phyloP scores from a whole-genome alignment of 2,888 invertebrate species.

The Xestia c-nigrum region DNA sequence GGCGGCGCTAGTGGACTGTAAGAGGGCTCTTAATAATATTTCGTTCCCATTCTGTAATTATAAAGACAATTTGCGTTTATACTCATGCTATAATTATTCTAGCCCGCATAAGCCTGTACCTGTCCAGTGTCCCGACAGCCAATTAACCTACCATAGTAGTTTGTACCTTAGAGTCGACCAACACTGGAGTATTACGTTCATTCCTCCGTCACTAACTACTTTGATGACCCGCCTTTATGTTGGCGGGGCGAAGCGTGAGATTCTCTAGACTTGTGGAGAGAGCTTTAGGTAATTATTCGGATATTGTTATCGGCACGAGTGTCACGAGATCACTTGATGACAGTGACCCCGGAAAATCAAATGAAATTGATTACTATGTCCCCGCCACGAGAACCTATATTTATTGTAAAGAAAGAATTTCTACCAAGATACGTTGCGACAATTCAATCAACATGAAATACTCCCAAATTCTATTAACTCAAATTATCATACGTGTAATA shows the following conservation, averaged over 20 bases:
- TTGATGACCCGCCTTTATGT: constrained; percentile 54
- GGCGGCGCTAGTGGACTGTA: no score
- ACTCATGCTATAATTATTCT: constrained; percentile 2
- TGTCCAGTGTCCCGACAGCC: constrained; percentile 5
- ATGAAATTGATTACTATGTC: background rate
- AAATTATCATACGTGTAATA: no score
- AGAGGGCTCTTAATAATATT: no score
- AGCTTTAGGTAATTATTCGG: constrained; percentile 17
- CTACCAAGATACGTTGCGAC: no score
- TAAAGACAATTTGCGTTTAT: background rate
- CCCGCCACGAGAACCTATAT: no score
- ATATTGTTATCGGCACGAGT: no score
- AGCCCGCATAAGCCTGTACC: background rate
- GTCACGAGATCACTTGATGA: no score
- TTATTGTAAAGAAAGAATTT: no score
- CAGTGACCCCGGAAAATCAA: background rate
- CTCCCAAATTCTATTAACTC: no score
- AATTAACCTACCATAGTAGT: constrained; percentile 46
- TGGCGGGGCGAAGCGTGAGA: constrained; percentile 41
- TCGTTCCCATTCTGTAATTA: background rate
- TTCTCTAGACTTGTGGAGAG: constrained; percentile 31
- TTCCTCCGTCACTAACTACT: constrained; percentile 48
- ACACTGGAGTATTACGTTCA: constrained; percentile 39
- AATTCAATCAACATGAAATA: no score
- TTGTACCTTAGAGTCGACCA: constrained; percentile 23